Conservation (phyloP, 2,888 invertebrate species). For the Rhimphoctona megacephalus region DNA sequence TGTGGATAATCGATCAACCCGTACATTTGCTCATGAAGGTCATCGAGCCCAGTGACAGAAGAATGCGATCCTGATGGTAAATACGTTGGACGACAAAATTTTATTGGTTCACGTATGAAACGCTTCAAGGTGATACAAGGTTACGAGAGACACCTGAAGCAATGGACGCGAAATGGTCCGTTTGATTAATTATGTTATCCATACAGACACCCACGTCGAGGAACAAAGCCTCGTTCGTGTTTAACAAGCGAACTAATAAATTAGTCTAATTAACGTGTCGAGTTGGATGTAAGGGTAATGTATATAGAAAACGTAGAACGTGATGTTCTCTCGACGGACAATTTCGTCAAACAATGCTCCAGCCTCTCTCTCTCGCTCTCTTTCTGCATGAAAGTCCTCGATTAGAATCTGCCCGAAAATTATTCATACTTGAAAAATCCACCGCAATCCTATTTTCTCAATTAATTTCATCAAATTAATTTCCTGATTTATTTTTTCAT, state of each 20-base stretch:
- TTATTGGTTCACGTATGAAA: conserved; percentile 10
- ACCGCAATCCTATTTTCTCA: neutral
- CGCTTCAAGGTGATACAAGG: conserved; percentile 7
- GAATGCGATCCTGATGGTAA: neutral
- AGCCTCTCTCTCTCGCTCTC: conserved; percentile 3
- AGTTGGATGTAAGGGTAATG: conserved; percentile 28
- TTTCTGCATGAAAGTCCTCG: neutral
- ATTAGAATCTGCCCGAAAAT: neutral
- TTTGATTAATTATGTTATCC: conserved; percentile 57
- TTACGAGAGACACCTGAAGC: conserved; percentile 6
- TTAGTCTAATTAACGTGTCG: conserved; percentile 60
- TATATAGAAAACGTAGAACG: conserved; percentile 7
- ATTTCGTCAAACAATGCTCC: conserved; percentile 28
- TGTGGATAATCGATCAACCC: too few relatives aligned
- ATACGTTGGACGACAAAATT: conserved; percentile 27
- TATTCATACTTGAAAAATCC: conserved; percentile 1
- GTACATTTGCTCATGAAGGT: neutral
- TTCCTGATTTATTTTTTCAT: neutral
- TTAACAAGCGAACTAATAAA: conserved; percentile 59
- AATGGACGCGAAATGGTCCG: conserved; percentile 40
- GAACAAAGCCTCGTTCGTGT: conserved; percentile 26
- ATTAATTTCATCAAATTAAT: neutral
- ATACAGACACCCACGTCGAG: neutral
- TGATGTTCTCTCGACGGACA: conserved; percentile 19
- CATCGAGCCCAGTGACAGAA: neutral